Evolutionary conservation across 2,888 invertebrate species (phyloP), one percentile per base, ranked within the genome.

Genomic region (Selenia dentaria): DNA sequence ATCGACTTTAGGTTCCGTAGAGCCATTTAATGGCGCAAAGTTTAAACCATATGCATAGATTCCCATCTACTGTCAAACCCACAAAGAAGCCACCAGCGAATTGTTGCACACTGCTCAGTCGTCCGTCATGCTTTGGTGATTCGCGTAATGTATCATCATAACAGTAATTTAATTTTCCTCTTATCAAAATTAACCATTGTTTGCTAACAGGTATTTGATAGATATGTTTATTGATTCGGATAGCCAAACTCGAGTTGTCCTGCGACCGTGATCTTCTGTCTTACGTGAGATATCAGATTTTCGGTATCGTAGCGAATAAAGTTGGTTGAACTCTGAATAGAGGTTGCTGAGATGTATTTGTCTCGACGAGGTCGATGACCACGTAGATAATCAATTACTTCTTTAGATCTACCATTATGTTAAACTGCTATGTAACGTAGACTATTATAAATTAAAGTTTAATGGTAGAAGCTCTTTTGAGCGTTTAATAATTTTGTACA

Each of bases 121-220:
- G 57, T 62, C 57, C 51, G 58, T 62, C 57, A 71, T 47, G 65
- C 59, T 47, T 60, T 62, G 61, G 36, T 46, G 47, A 41, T 59
- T 70, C 50, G 37, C 50, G 48, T 57, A 52, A 64, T 58, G 54
- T 57, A 58, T 61, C 64, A 56, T 63, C 64, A 58, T 63, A 58
- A 46, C 61, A 58, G 66, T 64, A 60, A 67, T 67, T 67, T 62
- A 62, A 70, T 64, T 69, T 52, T 38, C 45, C 53, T 64, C 60
- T 58, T 59, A 60, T 57, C 66, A 43, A 50, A 61, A 64, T 65
- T 57, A 59, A 65, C 64, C 62, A 67, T 73, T 72, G 70, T 69
- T 68, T 60, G 58, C 61, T 56, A 54, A 65, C 56, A 59, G 46
- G 47, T 52, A 45, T 49, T 43, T 57, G 31, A 38, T 42, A 43